Evolutionary conservation across 1,140 invertebrate species (phyloP).

Genomic region (Lanistes nyassanus): DNA sequence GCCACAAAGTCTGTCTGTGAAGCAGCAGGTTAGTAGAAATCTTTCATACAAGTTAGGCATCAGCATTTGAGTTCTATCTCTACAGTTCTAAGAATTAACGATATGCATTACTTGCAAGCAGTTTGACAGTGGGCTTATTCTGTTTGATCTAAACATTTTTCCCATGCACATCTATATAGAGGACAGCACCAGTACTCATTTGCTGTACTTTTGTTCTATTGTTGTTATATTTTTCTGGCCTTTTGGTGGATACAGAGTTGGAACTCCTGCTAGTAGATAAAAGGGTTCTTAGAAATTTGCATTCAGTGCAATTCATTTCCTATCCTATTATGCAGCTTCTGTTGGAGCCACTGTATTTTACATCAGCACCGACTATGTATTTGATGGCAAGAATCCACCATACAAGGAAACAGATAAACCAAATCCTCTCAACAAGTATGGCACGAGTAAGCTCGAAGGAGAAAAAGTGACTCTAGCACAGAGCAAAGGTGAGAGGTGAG

Average conservation of each 20-base stretch:
- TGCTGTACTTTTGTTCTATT: too few species aligned
- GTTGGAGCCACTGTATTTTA: conserved; percentile 67
- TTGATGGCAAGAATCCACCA: conserved; percentile 71
- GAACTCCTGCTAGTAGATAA: too few species aligned
- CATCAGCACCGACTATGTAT: conserved; percentile 74
- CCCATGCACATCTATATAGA: too few species aligned
- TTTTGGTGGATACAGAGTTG: not conserved
- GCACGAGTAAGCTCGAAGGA: conserved; percentile 69
- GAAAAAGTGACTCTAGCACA: conserved; percentile 64
- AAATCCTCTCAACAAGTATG: conserved; percentile 72
- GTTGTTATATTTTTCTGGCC: too few species aligned
- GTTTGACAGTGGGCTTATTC: not conserved
- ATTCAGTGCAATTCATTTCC: not conserved
- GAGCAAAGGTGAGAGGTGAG: conserved; percentile 55
- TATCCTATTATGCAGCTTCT: conserved; percentile 49
- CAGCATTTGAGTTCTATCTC: not conserved
- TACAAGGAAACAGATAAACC: conserved; percentile 66
- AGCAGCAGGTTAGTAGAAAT: conserved; percentile 63
- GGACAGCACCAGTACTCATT: too few species aligned
- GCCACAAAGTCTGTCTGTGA: conserved; percentile 66
- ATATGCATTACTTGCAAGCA: not conserved
- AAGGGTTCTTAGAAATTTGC: not conserved
- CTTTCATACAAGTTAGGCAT: not conserved
- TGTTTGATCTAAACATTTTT: too few species aligned
- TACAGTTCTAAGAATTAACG: not conserved